Percentiles rank a stretch among this genome's conserved stretches.
Evolutionary conservation across 2,113 vertebrate species (phyloP).

Genomic region (Hemichromis elongatus): DNA sequence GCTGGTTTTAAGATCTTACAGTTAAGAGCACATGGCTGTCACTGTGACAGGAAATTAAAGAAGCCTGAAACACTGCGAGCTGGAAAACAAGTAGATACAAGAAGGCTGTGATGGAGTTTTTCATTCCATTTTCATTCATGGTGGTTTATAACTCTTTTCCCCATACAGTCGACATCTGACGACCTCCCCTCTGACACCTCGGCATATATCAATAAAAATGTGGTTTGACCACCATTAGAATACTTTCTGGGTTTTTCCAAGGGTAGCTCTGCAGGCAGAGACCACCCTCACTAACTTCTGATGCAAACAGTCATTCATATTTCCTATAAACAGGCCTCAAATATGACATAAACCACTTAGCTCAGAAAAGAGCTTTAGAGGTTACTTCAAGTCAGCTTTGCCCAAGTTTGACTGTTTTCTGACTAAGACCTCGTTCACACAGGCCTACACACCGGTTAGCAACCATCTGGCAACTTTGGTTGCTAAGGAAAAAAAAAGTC

Average conservation of each 20-base stretch:
- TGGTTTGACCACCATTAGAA: not conserved
- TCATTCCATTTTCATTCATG: not conserved
- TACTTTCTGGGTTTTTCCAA: not conserved
- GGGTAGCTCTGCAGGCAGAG: not conserved
- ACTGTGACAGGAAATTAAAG: not conserved
- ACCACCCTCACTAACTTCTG: not conserved
- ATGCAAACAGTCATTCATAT: not conserved
- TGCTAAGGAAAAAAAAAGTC: not conserved
- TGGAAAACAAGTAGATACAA: not conserved
- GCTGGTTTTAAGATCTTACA: not conserved
- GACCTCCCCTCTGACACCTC: not conserved
- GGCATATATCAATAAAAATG: not conserved
- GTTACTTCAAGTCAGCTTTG: not conserved
- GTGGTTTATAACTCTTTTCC: not conserved
- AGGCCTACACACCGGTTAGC: not conserved
- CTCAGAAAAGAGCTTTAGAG: not conserved
- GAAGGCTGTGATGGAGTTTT: not conserved
- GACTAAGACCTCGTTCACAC: not conserved
- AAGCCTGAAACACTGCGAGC: not conserved
- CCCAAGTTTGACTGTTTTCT: not conserved
- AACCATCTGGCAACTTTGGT: not conserved
- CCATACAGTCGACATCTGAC: not conserved
- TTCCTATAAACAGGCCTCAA: not conserved
- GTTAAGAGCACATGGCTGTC: not conserved
- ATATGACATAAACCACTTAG: not conserved